These are phyloP conservation scores for Aphelinus certus DNA, from an alignment of 1,140 invertebrate species.

Conservation along the genomic window DNA sequence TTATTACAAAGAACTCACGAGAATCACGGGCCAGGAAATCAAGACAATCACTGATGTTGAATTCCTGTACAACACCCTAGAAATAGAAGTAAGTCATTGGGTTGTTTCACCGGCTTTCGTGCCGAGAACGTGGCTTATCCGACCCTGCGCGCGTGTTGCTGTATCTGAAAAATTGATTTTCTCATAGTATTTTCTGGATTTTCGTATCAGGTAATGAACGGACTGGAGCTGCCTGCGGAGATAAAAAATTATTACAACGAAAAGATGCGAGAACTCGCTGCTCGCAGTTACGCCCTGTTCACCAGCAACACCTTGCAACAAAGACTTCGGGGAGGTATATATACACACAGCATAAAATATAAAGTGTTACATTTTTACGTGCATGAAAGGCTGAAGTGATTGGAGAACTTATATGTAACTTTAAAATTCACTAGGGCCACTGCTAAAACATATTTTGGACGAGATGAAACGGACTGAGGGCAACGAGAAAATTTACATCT, in stretches of 20 bases:
- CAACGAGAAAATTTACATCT: slow-evolving; percentile 69
- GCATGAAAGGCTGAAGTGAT: slow-evolving; percentile 48
- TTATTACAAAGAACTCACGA: slow-evolving; percentile 72
- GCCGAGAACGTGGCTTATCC: too few relatives aligned
- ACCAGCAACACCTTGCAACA: slow-evolving; percentile 77
- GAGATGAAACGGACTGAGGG: slow-evolving; percentile 57
- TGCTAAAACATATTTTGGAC: slow-evolving; percentile 61
- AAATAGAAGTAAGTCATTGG: slow-evolving; percentile 69
- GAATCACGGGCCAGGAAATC: slow-evolving; percentile 74
- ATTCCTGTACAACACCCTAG: slow-evolving; percentile 77
- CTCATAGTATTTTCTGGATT: slow-evolving; percentile 1
- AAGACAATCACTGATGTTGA: slow-evolving; percentile 75
- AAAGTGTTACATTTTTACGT: background rate
- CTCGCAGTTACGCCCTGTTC: slow-evolving; percentile 75
- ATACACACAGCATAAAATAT: too few relatives aligned
- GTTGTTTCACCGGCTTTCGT: too few relatives aligned
- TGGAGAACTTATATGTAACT: slow-evolving; percentile 43
- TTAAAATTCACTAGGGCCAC: slow-evolving; percentile 49
- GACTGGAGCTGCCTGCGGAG: slow-evolving; percentile 77
- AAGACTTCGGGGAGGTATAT: slow-evolving; percentile 75
- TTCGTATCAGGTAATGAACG: slow-evolving; percentile 53
- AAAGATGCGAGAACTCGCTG: slow-evolving; percentile 73
- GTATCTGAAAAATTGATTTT: background rate
- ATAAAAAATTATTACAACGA: slow-evolving; percentile 75
- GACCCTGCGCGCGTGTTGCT: background rate